Evolutionary conservation across 2,113 vertebrate species (phyloP), one percentile per base, ranked within the genome.

Genomic region (Vulpes ferrilata): DNA sequence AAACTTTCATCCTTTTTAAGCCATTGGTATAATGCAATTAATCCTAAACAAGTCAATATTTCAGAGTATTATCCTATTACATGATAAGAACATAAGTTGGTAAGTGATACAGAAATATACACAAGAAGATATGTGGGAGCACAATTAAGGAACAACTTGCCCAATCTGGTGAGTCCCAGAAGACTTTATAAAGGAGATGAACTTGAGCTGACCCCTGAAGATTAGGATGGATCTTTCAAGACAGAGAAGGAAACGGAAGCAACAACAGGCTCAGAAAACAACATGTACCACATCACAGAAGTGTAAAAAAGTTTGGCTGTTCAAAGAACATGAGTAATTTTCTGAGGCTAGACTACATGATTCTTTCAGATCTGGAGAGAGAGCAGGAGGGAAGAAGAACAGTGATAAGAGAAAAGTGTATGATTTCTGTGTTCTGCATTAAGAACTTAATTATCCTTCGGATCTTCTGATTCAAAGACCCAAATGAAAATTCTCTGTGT

Each of bases 181-280:
- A 94, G 71, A 95, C 38, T 95, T 78, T 71, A 84, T 60, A 90
- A 79, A 88, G 57, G 88, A 80, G 81, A 62, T 84, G 43, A 97
- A 80, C 35, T 59, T 96, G 11, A 93, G 38, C 30, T 64, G 38
- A 12, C 16, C 48, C 35, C 59, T 92, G 20, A 97, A 79, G 25
- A 95, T 64, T 88, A 78, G 43, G 27, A 81, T 95, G 43, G 69
- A 85, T 55, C 93, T 94, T 95, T 93, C 38, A 80, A 90, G 38
- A 94, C 32, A 94, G 20, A 87, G 57, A 59, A 93, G 17, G 27
- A 93, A 16, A 93, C 7, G 25, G 25, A 93, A 91, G 59, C 8
- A 38, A 93, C 71, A 74, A 74, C n/a, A 74, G 57, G 20, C 27
- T 87, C 71, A 90, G 69, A 48, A 88, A 90, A 91, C 16, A 91